A percentile compares a stretch with the other conserved stretches of the same genome.
phyloP scores from a whole-genome alignment of 2,888 invertebrate genomes.

The Philhelius pedissequus region DNA sequence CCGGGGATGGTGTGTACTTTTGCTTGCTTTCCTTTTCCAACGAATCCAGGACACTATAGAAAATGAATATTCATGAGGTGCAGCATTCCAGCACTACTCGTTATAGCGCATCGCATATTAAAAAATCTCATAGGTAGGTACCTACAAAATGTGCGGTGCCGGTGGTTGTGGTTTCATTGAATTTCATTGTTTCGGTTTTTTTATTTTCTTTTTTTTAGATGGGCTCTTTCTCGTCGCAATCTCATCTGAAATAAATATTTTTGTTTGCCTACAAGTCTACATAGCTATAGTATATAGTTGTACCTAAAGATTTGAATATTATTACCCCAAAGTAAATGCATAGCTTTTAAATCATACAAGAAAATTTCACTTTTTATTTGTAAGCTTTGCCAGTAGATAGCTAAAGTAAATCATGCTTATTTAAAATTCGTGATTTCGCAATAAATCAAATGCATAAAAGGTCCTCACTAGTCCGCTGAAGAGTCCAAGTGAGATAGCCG shows the following conservation, averaged over 20 bases:
- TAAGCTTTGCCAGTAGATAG: not conserved
- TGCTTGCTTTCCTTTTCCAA: slow-evolving; percentile 14
- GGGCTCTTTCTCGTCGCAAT: slow-evolving; percentile 13
- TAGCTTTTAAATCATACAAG: not conserved
- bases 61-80: slow-evolving; percentile 62
- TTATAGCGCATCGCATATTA: slow-evolving; percentile 1
- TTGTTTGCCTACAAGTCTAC: too few relatives aligned
- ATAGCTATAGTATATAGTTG: too few relatives aligned
- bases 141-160: slow-evolving; percentile 10
- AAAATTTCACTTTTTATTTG: not conserved
- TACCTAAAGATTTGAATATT: not conserved
- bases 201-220: slow-evolving; percentile 36
- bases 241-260: too few relatives aligned
- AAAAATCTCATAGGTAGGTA: too few relatives aligned
- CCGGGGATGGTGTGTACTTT: slow-evolving; percentile 33
- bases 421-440: not conserved
- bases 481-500: too few relatives aligned
- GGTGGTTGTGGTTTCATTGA: slow-evolving; percentile 51
- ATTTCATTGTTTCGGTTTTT: slow-evolving; percentile 62
- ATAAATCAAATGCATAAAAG: too few relatives aligned
- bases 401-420: not conserved
- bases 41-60: slow-evolving; percentile 53
- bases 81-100: not conserved
- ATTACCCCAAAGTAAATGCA: not conserved
- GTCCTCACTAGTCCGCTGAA: too few relatives aligned